Base-by-base conservation (phyloP, 2,797 vertebrate species). In the Arremon brunneinucha region DNA sequence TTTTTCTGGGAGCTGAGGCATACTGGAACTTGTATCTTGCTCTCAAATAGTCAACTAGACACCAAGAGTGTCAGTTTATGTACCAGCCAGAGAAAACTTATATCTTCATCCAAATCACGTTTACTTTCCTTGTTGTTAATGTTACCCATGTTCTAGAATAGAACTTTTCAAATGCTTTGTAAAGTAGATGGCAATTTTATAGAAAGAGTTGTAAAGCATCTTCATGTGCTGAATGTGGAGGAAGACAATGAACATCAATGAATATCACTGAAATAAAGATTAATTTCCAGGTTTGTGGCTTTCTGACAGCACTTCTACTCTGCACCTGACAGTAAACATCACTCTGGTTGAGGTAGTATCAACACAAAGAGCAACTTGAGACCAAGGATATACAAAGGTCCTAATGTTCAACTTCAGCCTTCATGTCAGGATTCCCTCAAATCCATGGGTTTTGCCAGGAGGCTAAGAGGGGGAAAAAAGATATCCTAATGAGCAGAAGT, bases 391-490 rank as follows among this genome's bases (percentile, higher is more conserved):
- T 39, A 35, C 41, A 82, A 72, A 91, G 23, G 44, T 71, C 19
- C 63, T 68, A 52, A 76, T 11, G 44, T 68, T 72, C 68, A 64
- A 52, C 65, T 87, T 91, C 79, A 93, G 24, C 22, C 18, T 67
- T 70, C 12, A 8, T 35, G 35, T 41, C 34, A 83, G 34, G 24
- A 91, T 83, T 50, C 46, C 39, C 77, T 64, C 32, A 78, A 75
- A 91, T 46, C 35, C 35, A 47, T 7, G 28, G 24, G 16, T 63
- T 90, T 80, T 87, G 19, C 32, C 34, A 74, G 23, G 21, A 52
- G 15, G 5, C 5, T 50, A 12, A 23, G 28, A 64, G 4, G 5
- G 4, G 4, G 1, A 9, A 13, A 3, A 67, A 56, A 76, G 7
- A 28, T 69, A 60, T 18, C 21, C 9, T 50, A 74, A 70, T 26